Evolutionary conservation across 2,888 invertebrate species (phyloP), one percentile per base, ranked within the genome.

Genomic region (Drosophila basisetae): DNA sequence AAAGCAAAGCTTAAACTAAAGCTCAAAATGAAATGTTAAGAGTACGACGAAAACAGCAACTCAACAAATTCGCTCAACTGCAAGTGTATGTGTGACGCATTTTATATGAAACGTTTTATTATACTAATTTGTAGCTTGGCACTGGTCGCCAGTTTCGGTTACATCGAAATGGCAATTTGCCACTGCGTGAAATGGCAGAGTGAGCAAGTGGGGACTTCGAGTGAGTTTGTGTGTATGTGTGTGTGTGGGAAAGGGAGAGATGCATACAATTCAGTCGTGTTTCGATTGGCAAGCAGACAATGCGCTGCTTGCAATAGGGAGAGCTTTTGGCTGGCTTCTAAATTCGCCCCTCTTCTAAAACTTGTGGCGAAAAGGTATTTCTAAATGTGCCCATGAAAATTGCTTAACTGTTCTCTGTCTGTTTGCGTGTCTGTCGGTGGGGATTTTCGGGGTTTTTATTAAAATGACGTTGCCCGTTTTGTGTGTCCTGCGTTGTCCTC

Each of bases 51-150:
- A 35, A 25, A 33, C 30, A 25, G 30, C 63, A 55, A 49, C 59
- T 49, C 43, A 73, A 39, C 39, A 28, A 25, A 47, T 55, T 47
- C 33, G 16, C 56, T 47, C 58, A 30, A 30, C n/a, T n/a, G 18
- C 41, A 33, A 13, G n/a, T 54, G 64, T 76, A 22, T 68, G 55
- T 69, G 63, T 53, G 47, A 68, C 76, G 82, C 85, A 89, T 91
- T 92, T 91, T 92, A 92, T 92, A 92, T 92, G 91, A 91, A 92
- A 92, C 92, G 91, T 92, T 92, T 92, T 92, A 92, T 92, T 92
- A 92, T 86, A 91, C 93, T 92, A 92, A 92, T 92, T 92, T 92
- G 92, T 91, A 91, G 91, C 89, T 82, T 86, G 90, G 87, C 84
- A 82, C 78, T 89, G 91, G 77, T 88, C 83, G 84, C 82, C 78